Evolutionary conservation across 2,113 vertebrate species (phyloP), one percentile per base, ranked within the genome.

Genomic region (Peromyscus maniculatus): DNA sequence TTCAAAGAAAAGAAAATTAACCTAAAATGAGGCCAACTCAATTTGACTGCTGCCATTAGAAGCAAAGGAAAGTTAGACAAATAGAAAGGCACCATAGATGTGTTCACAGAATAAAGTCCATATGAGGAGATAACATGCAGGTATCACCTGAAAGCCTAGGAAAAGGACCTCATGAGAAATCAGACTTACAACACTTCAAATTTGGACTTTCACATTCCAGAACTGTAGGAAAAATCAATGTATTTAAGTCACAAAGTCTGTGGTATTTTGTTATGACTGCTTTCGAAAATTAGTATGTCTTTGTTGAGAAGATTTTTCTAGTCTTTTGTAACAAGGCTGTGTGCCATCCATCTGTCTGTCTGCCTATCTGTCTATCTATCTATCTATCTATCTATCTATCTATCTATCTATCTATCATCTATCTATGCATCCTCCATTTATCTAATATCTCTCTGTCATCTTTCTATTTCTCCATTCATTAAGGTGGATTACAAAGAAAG

Each of bases 1-100:
- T 90, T 89, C 36, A 67, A 78, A 97, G 52, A 78, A 97, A 43
- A 96, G 10, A 28, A 55, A 55, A 75, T 49, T n/a, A 79, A 67
- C 39, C 59, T 75, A 89, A 80, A 95, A 92, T 43, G 39, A 95
- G 16, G 22, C 24, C 15, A 12, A 13, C 86, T 5, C 67, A 52
- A 24, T 33, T 33, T 78, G 59, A 33, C 15, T 72, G 22, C 1
- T 83, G 28, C 80, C 57, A 12, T 75, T 49, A 31, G 52, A 57
- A 57, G 72, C 89, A 93, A 36, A 74, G 57, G 11, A 55, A 21
- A 49, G 67, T 75, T 43, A 16, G 88, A 69, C 31, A 71, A 15
- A 67, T 31, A 43, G 1, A 31, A 46, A 39, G 6, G 33, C 24
- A 5, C 12, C 11, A 46, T 7, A 11, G 55, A 26, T 1, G 1